phyloP scores from a whole-genome alignment of 2,888 invertebrate species.

The Lumbricus terrestris region DNA sequence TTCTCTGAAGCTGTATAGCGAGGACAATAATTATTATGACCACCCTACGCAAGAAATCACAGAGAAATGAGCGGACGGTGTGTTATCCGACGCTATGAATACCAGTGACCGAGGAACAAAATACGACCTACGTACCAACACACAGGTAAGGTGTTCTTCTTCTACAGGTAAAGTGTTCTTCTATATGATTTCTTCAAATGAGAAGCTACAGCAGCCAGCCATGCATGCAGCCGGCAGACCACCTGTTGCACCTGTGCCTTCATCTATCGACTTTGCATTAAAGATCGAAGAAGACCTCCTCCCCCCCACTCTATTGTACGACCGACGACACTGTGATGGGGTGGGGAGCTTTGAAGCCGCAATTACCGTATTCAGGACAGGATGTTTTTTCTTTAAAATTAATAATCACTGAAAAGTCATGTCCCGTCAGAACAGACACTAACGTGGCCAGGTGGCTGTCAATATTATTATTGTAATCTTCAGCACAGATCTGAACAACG shows the following conservation, averaged over 20 bases:
- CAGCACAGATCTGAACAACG: no score
- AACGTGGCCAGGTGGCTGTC: neutral
- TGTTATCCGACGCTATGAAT: no score
- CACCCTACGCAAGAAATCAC: neutral
- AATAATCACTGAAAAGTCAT: neutral
- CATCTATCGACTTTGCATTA: conserved; percentile 3
- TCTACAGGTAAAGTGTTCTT: no score
- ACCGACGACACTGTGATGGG: neutral
- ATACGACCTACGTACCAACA: neutral
- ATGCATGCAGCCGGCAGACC: neutral
- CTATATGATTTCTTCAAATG: no score
- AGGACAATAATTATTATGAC: no score
- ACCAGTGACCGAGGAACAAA: neutral
- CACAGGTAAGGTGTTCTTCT: no score
- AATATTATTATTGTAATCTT: neutral
- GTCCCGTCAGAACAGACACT: neutral
- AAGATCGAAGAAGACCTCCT: neutral
- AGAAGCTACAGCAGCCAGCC: neutral
- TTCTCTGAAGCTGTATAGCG: no score
- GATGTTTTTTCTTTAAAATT: neutral
- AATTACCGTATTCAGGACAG: neutral
- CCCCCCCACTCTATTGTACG: no score
- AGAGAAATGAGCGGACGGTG: neutral
- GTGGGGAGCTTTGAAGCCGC: neutral
- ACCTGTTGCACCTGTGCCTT: neutral